These are phyloP conservation scores for Acrocephalus kingi DNA, from an alignment of 2,113 vertebrate genomes.

Conservation along the genomic window DNA sequence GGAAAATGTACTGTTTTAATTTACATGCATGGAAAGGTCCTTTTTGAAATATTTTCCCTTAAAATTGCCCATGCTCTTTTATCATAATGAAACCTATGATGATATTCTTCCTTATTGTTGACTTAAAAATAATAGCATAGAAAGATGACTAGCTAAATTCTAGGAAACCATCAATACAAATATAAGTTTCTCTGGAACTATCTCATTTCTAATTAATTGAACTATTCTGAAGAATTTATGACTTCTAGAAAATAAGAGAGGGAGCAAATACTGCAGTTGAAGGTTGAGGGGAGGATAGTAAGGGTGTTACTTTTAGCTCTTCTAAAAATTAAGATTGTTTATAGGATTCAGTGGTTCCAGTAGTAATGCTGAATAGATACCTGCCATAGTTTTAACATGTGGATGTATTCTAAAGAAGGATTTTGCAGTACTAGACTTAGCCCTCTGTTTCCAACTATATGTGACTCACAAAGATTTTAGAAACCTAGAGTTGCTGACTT, in stretches of 20 bases:
- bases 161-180: background rate
- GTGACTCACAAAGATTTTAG: background rate
- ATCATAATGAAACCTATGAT: background rate
- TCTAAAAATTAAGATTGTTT: background rate
- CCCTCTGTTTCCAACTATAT: background rate
- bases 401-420: background rate
- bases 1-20: background rate
- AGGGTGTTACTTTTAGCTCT: background rate
- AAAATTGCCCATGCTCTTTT: background rate
- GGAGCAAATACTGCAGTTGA: background rate
- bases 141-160: background rate
- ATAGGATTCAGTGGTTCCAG: background rate
- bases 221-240: background rate
- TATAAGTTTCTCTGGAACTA: background rate
- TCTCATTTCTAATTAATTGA: background rate
- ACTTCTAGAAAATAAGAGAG: background rate
- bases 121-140: background rate
- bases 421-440: background rate
- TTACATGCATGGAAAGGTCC: background rate
- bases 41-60: background rate
- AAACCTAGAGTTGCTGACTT: background rate
- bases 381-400: background rate
- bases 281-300: background rate
- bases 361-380: background rate
- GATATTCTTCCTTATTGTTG: background rate